Conservation (phyloP, 1,140 invertebrate genomes). For the Drosophila cardini region DNA sequence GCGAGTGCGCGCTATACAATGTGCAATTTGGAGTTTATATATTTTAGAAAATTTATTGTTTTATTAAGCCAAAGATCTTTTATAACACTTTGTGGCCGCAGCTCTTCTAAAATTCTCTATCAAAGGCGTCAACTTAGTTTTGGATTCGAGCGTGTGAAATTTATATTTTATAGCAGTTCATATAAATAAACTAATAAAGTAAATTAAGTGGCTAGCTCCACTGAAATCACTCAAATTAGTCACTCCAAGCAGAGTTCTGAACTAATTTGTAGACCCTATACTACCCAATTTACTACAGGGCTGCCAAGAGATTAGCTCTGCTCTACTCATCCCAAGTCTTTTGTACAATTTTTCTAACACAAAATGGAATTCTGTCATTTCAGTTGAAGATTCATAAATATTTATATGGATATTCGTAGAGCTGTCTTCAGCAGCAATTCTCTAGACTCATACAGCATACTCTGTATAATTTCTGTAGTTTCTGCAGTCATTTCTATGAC, state of each 20-base stretch:
- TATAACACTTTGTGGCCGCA: slow-evolving; percentile 54
- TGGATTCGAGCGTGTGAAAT: slow-evolving; percentile 61
- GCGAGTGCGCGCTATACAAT: slow-evolving; percentile 1
- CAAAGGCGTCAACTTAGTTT: slow-evolving; percentile 53
- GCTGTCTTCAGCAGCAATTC: slow-evolving; percentile 11
- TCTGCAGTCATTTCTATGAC: slow-evolving; percentile 17
- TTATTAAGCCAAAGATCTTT: slow-evolving; percentile 64
- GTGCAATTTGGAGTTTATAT: slow-evolving; percentile 65
- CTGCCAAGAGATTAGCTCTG: no score
- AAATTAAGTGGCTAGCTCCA: background rate
- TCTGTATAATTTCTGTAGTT: slow-evolving; percentile 14
- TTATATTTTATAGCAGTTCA: slow-evolving; percentile 7
- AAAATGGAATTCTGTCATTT: slow-evolving; percentile 44
- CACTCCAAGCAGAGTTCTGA: no score
- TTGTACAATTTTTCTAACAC: no score
- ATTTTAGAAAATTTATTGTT: slow-evolving; percentile 75
- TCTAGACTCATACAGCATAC: background rate
- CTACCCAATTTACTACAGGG: no score
- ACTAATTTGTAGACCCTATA: no score
- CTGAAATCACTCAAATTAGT: no score
- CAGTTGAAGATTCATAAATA: slow-evolving; percentile 67
- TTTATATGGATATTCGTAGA: slow-evolving; percentile 60
- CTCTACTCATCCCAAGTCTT: background rate
- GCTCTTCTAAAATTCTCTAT: slow-evolving; percentile 16
- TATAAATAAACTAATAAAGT: slow-evolving; percentile 19